These are phyloP conservation scores for Achroia grisella DNA, from an alignment of 1,140 invertebrate species.

Conservation along the genomic window DNA sequence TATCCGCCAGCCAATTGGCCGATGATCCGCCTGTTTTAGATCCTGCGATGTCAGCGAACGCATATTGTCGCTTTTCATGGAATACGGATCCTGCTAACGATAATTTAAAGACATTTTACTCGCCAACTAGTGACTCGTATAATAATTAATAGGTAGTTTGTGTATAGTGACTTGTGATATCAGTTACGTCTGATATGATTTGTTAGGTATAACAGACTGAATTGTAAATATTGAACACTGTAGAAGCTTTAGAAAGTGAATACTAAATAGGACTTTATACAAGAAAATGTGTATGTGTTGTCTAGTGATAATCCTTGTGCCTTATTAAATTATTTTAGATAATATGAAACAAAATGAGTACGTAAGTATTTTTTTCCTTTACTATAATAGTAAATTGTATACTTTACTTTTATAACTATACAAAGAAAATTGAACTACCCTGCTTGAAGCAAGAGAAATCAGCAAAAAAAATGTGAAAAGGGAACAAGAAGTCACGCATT, in stretches of 20 bases:
- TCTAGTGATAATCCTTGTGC: slow-evolving; percentile 70
- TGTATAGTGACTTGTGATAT: slow-evolving; percentile 35
- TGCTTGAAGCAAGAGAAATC: too few relatives aligned
- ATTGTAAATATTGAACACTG: slow-evolving; percentile 40
- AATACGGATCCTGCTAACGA: slow-evolving; percentile 62
- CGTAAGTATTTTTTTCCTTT: slow-evolving; percentile 40
- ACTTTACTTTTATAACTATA: too few relatives aligned
- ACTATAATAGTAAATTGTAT: slow-evolving; percentile 4
- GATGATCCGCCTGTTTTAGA: slow-evolving; percentile 55
- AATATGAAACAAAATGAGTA: slow-evolving; percentile 50
- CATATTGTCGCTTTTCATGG: slow-evolving; percentile 68
- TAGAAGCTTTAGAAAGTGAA: slow-evolving; percentile 48
- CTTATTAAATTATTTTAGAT: slow-evolving; percentile 73
- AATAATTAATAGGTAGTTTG: slow-evolving; percentile 38
- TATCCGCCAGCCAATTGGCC: slow-evolving; percentile 36
- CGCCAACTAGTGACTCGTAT: slow-evolving; percentile 35
- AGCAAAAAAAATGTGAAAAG: too few relatives aligned
- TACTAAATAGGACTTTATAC: slow-evolving; percentile 43
- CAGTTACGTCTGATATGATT: too few relatives aligned
- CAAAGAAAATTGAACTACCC: too few relatives aligned
- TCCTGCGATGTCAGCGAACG: slow-evolving; percentile 61
- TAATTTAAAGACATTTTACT: slow-evolving; percentile 56
- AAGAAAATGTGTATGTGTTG: slow-evolving; percentile 44
- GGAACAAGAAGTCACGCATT: too few relatives aligned
- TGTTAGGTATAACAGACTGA: slow-evolving; percentile 23